Percentiles rank a stretch among this genome's conserved stretches.
These are phyloP conservation scores for Tinea semifulvella DNA, from an alignment of 2,888 invertebrate genomes.

Conservation along the genomic window DNA sequence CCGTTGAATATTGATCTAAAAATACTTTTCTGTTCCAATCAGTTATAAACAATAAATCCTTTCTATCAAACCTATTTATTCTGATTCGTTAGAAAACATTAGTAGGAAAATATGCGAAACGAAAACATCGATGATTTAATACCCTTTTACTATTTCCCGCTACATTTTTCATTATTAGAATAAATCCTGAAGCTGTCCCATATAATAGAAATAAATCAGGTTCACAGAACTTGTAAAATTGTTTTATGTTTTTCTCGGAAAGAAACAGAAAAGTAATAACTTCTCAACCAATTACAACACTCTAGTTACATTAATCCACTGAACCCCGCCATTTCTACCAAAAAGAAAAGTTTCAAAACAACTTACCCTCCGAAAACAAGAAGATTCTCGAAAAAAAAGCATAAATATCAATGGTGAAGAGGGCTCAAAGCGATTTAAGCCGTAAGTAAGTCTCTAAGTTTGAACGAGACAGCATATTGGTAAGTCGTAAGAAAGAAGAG, in stretches of 20 bases:
- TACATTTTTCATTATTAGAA: conserved; percentile 10
- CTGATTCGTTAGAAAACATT: not conserved
- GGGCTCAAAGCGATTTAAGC: conserved; percentile 39
- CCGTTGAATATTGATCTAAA: not conserved
- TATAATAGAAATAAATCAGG: conserved; percentile 48
- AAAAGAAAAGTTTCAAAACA: conserved; percentile 53
- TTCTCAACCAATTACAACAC: conserved; percentile 55
- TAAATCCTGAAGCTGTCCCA: conserved; percentile 25
- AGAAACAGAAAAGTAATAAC: conserved; percentile 52
- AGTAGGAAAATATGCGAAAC: not conserved
- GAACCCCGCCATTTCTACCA: conserved; percentile 38
- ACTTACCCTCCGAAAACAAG: conserved; percentile 37
- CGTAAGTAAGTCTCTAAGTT: conserved; percentile 22
- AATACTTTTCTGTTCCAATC: too few species aligned
- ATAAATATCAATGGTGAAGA: conserved; percentile 56
- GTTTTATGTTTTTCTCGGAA: conserved; percentile 48
- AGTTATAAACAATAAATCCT: too few species aligned
- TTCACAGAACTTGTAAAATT: conserved; percentile 41
- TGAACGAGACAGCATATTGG: conserved; percentile 20
- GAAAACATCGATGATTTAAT: conserved; percentile 5
- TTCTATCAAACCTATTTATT: not conserved
- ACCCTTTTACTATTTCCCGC: conserved; percentile 1
- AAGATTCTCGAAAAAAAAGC: conserved; percentile 44
- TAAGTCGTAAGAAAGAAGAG: conserved; percentile 24
- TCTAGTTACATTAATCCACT: conserved; percentile 53